Evolutionary conservation across 2,888 invertebrate genomes (phyloP), one percentile per base, ranked within the genome.

Genomic region (Lydus trimaculatus): DNA sequence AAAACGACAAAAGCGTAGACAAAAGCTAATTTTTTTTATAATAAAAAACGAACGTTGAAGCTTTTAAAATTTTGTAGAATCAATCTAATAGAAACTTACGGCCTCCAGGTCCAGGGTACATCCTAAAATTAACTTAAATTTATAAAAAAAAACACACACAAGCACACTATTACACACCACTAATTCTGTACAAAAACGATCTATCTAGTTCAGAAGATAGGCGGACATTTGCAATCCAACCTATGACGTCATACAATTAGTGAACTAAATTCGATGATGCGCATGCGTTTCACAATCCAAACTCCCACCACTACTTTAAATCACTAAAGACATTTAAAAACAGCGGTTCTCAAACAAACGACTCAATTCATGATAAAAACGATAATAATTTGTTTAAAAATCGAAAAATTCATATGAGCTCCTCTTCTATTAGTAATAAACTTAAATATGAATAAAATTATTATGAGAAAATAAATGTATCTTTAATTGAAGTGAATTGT

Each of bases 141-240:
- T 68, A 76, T 79, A 69, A 78, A 81, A 63, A 79, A 77, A 81
- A 77, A 74, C 76, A 76, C 80, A 81, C 83, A 84, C 84, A 81
- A 79, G 79, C 82, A 84, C 83, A 83, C 82, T 63, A 78, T 75
- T 80, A 81, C 82, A 83, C 84, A 83, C 83, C 82, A 83, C 82
- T 81, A 82, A 74, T 79, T 79, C 67, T 72, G 74, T 71, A 74
- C 72, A 75, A 80, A 83, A 82, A 80, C 77, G 80, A 79, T 81
- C 78, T 82, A 78, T 76, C 79, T 80, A 74, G 75, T 82, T 81
- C 82, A 78, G 79, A 82, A 82, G 82, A 74, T 76, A 78, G 83
- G 83, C 85, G 80, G 85, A 85, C 85, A 85, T 85, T 85, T 85
- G 85, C 84, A 85, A 84, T 81, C 71, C 74, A 74, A 58, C 62